Evolutionary conservation across 92 coral and sea anemone species (phyloP).

Genomic region (Anthopleura xanthogrammica): DNA sequence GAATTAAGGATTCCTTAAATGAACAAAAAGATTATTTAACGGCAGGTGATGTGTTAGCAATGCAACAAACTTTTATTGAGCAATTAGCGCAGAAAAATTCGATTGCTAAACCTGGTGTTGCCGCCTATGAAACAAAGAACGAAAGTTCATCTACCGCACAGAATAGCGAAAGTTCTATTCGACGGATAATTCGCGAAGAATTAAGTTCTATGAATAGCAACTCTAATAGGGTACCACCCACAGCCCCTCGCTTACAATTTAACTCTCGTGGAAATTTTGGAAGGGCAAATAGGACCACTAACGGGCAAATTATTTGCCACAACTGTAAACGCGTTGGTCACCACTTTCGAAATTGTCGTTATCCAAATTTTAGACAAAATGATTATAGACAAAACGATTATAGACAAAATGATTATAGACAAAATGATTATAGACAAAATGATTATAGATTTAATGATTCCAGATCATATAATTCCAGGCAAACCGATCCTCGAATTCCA

Average conservation of each 20-base stretch:
- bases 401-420: not conserved
- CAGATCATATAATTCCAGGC: not conserved
- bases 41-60: not conserved
- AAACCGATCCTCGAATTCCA: conserved; percentile 1
- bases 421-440: not conserved
- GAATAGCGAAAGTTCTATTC: not conserved
- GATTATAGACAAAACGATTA: not conserved
- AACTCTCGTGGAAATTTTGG: not conserved
- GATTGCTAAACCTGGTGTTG: not conserved
- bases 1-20: not conserved
- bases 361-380: not conserved
- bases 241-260: not conserved
- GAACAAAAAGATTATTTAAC: not conserved
- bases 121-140: not conserved
- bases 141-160: not conserved
- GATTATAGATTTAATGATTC: not conserved
- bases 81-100: not conserved
- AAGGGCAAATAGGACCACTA: not conserved
- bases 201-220: not conserved
- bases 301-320: not conserved
- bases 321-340: not conserved
- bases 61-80: not conserved
- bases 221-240: not conserved
- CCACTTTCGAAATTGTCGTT: not conserved
- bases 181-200: not conserved